Percentiles rank a stretch among this genome's conserved stretches.
phyloP scores from a whole-genome alignment of 1,140 invertebrate species.

The Chrysomallon squamiferum region DNA sequence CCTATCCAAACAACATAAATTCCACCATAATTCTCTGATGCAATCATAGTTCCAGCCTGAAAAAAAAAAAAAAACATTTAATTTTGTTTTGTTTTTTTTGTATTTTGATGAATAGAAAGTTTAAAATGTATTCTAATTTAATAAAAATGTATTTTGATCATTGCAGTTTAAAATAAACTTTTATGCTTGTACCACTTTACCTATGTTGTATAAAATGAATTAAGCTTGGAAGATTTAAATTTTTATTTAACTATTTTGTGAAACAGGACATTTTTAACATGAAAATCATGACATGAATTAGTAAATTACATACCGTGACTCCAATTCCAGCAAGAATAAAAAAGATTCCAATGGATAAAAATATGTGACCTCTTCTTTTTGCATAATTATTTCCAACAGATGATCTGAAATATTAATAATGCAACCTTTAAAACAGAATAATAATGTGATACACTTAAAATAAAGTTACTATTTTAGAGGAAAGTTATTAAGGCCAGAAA shows the following conservation, averaged over 20 bases:
- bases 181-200: not conserved
- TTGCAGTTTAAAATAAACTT: not conserved
- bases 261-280: too few relatives aligned
- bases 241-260: too few relatives aligned
- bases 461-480: not conserved
- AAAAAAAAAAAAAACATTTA: not conserved
- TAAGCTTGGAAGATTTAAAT: not conserved
- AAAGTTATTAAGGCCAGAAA: not conserved
- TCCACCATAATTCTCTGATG: slow-evolving; percentile 2
- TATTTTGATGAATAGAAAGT: not conserved
- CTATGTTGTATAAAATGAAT: not conserved
- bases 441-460: too few relatives aligned
- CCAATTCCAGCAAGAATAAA: too few relatives aligned
- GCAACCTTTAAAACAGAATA: too few relatives aligned
- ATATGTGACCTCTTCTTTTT: too few relatives aligned
- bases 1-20: slow-evolving; percentile 13
- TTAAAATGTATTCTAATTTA: not conserved
- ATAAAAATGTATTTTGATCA: not conserved
- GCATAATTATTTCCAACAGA: too few relatives aligned
- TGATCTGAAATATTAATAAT: too few relatives aligned
- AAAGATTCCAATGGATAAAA: too few relatives aligned
- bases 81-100: not conserved
- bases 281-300: too few relatives aligned
- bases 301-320: too few relatives aligned
- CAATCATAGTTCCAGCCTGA: slow-evolving; percentile 9